These are phyloP conservation scores for Ceratotherium simum DNA, from an alignment of 2,113 vertebrate genomes.

Conservation along the genomic window DNA sequence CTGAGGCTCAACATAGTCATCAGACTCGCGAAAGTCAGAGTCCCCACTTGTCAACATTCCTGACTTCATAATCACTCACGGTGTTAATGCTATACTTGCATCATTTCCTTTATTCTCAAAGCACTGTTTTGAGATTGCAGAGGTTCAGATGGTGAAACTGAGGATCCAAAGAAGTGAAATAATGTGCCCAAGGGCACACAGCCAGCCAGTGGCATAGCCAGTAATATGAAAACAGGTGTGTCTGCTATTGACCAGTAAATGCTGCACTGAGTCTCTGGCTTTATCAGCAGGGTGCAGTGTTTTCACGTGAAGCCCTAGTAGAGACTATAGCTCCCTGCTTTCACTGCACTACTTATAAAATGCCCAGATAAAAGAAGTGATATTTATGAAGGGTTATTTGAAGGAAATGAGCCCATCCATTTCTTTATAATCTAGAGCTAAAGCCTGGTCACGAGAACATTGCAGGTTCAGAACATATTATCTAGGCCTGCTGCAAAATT, in stretches of 20 bases:
- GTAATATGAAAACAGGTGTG: neutral
- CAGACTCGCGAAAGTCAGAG: neutral
- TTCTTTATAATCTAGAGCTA: constrained; percentile 72
- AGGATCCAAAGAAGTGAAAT: neutral
- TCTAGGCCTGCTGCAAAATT: constrained; percentile 67
- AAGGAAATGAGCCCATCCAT: constrained; percentile 68
- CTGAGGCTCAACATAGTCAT: neutral
- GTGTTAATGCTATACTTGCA: neutral
- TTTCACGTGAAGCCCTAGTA: neutral
- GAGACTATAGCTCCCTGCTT: neutral
- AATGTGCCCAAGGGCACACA: neutral
- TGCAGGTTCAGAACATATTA: constrained; percentile 58
- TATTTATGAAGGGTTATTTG: constrained; percentile 69
- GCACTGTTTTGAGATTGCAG: neutral
- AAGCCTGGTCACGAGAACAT: constrained; percentile 58
- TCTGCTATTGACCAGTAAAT: neutral
- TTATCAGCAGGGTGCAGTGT: neutral
- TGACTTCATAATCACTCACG: neutral
- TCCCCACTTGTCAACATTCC: neutral
- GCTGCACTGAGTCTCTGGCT: neutral
- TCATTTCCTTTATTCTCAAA: neutral
- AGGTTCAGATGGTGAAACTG: neutral
- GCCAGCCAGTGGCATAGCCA: neutral
- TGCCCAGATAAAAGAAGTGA: constrained; percentile 64
- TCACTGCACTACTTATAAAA: constrained; percentile 58